phyloP scores from a whole-genome alignment of 2,797 vertebrate species.

The Brachyalestes nurse region DNA sequence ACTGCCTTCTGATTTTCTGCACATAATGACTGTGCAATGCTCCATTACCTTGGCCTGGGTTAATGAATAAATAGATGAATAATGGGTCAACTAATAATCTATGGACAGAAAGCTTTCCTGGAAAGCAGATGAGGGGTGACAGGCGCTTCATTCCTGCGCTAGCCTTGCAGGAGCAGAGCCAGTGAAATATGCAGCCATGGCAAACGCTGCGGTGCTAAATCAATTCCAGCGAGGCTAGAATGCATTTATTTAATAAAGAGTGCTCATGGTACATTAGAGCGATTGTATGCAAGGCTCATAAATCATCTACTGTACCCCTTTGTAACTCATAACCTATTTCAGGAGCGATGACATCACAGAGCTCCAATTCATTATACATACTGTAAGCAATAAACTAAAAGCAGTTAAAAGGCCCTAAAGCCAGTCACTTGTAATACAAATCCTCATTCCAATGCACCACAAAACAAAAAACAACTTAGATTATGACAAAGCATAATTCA shows the following conservation, averaged over 20 bases:
- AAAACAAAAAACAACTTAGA: conserved; percentile 15
- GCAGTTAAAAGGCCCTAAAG: conserved; percentile 54
- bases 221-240: conserved; percentile 59
- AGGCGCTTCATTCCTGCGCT: conserved; percentile 44
- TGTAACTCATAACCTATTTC: conserved; percentile 61
- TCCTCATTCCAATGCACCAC: conserved; percentile 21
- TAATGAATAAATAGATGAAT: conserved; percentile 49
- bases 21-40: neutral
- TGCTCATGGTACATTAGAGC: conserved; percentile 55
- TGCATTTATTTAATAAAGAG: conserved; percentile 62
- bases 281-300: conserved; percentile 62
- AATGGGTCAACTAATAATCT: conserved; percentile 36
- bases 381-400: conserved; percentile 60
- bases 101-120: conserved; percentile 64
- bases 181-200: conserved; percentile 46
- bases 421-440: conserved; percentile 55
- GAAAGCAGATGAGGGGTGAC: conserved; percentile 62
- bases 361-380: conserved; percentile 60
- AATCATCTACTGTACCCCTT: conserved; percentile 61
- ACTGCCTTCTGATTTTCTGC: neutral
- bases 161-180: conserved; percentile 29
- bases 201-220: conserved; percentile 61
- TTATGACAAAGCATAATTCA: neutral
- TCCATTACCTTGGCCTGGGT: conserved; percentile 39
- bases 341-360: conserved; percentile 63